These are phyloP conservation scores for Platichthys flesus DNA, from an alignment of 2,113 vertebrate genomes.

Conservation along the genomic window DNA sequence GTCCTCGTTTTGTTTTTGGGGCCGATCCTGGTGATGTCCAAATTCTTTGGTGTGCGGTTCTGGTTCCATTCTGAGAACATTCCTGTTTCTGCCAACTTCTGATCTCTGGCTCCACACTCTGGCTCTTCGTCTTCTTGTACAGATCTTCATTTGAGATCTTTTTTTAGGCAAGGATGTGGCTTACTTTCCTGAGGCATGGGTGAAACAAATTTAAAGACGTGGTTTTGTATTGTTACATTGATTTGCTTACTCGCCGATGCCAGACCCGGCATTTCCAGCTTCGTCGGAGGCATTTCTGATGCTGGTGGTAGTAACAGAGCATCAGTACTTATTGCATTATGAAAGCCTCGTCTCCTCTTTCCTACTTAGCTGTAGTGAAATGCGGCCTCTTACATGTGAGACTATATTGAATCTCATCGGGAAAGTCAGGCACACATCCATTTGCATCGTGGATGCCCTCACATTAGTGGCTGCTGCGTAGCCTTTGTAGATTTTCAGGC, in stretches of 20 bases:
- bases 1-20: no score
- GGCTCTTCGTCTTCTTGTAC: no score
- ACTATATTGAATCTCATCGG: slow-evolving; percentile 27
- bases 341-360: slow-evolving; percentile 1
- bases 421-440: slow-evolving; percentile 24
- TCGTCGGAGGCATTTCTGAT: neutral
- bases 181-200: neutral
- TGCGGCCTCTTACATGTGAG: slow-evolving; percentile 4
- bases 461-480: slow-evolving; percentile 33
- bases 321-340: slow-evolving; percentile 25
- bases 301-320: neutral
- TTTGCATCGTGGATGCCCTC: slow-evolving; percentile 41
- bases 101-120: neutral
- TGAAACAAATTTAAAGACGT: neutral
- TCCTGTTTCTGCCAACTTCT: neutral
- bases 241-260: no score
- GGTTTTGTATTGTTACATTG: neutral
- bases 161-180: neutral
- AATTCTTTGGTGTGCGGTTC: neutral
- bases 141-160: no score
- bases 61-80: neutral
- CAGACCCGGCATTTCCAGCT: no score
- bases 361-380: slow-evolving; percentile 23
- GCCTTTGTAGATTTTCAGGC: slow-evolving; percentile 50
- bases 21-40: no score